Conservation (phyloP, 2,113 vertebrate genomes). For the Lepisosteus oculatus region DNA sequence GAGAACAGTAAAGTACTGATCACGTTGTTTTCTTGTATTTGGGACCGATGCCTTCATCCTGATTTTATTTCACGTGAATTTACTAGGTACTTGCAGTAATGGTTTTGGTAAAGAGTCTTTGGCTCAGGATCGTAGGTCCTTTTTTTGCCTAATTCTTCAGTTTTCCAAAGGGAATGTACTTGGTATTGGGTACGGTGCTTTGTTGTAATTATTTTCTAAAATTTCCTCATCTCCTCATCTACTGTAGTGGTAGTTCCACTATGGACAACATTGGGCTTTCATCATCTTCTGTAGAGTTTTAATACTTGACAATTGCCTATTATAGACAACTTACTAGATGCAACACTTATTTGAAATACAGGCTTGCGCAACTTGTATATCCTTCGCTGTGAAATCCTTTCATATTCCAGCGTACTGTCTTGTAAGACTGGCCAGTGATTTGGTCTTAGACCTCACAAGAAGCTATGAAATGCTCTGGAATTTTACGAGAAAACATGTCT, state of each 20-base stretch:
- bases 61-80: slow-evolving; percentile 30
- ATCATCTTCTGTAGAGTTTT: slow-evolving; percentile 19
- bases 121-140: slow-evolving; percentile 2
- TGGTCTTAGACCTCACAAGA: slow-evolving; percentile 16
- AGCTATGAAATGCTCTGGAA: no score
- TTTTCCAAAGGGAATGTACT: slow-evolving; percentile 39
- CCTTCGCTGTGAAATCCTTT: slow-evolving; percentile 48
- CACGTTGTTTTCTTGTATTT: not conserved
- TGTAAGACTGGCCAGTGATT: slow-evolving; percentile 29
- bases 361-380: slow-evolving; percentile 13
- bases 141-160: slow-evolving; percentile 33
- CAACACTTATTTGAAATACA: not conserved
- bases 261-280: slow-evolving; percentile 16
- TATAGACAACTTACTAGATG: slow-evolving; percentile 11
- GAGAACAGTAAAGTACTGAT: slow-evolving; percentile 13
- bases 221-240: slow-evolving; percentile 1
- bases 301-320: slow-evolving; percentile 5
- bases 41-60: slow-evolving; percentile 23
- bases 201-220: slow-evolving; percentile 17
- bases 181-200: slow-evolving; percentile 34
- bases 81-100: slow-evolving; percentile 23
- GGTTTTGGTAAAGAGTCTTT: slow-evolving; percentile 27
- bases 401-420: slow-evolving; percentile 19
- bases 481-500: no score
- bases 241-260: slow-evolving; percentile 19